phyloP scores from a whole-genome alignment of 1,140 invertebrate species.

The Pectinophora gossypiella region DNA sequence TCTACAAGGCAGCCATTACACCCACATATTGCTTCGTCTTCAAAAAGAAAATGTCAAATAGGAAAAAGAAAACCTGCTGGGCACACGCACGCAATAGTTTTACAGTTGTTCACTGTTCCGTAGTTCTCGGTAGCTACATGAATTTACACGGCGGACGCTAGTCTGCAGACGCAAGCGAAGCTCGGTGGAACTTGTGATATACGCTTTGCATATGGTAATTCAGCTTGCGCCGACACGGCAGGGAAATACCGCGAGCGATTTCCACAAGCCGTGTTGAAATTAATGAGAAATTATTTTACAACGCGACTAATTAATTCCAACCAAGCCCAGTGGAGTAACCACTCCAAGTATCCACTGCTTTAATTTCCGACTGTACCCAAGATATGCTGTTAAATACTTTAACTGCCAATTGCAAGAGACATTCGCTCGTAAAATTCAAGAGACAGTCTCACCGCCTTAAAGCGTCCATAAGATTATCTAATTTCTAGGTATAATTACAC shows the following conservation, averaged over 20 bases:
- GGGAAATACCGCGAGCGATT: conserved; percentile 36
- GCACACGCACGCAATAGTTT: too few species aligned
- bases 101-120: too few species aligned
- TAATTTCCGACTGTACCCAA: neutral
- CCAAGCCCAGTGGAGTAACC: neutral
- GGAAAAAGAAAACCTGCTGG: too few species aligned
- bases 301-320: conserved; percentile 47
- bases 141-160: neutral
- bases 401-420: conserved; percentile 40
- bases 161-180: neutral
- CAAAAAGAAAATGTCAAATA: too few species aligned
- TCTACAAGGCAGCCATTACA: too few species aligned
- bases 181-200: conserved; percentile 19
- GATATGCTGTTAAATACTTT: conserved; percentile 44
- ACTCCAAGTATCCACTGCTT: neutral
- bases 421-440: conserved; percentile 47
- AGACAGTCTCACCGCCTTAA: too few species aligned
- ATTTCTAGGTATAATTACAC: too few species aligned
- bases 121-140: neutral
- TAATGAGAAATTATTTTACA: conserved; percentile 55
- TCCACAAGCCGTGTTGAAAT: conserved; percentile 41
- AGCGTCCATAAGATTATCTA: too few species aligned
- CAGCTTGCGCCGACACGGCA: conserved; percentile 24
- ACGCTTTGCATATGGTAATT: conserved; percentile 42
- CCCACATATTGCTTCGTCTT: too few species aligned